Percentiles rank a stretch among this genome's conserved stretches.
phyloP scores from a whole-genome alignment of 2,113 vertebrate genomes.

The Paramormyrops kingsleyae region DNA sequence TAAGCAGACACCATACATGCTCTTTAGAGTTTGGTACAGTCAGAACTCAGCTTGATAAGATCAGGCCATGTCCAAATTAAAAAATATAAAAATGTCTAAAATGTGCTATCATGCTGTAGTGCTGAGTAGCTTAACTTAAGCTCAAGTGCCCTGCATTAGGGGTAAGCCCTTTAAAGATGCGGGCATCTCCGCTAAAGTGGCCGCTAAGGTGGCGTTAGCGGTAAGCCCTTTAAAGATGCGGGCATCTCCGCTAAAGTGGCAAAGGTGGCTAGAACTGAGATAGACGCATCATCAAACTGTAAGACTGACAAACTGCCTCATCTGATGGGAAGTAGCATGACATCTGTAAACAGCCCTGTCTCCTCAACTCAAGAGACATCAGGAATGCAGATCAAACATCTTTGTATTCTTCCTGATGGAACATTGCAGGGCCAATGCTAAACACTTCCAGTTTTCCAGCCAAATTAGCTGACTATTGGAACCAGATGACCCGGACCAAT shows the following conservation, averaged over 20 bases:
- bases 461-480: background rate
- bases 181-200: background rate
- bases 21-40: background rate
- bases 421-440: background rate
- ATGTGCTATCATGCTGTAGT: background rate
- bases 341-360: background rate
- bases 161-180: background rate
- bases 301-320: constrained; percentile 1
- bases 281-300: background rate
- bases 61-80: background rate
- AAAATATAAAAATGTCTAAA: background rate
- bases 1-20: background rate
- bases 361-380: background rate
- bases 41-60: background rate
- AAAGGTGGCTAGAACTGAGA: background rate
- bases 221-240: background rate
- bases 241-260: background rate
- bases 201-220: background rate
- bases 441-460: background rate
- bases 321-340: background rate
- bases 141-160: background rate
- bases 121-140: background rate
- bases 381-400: background rate
- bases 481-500: background rate
- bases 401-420: background rate